Evolutionary conservation across 2,113 vertebrate genomes (phyloP), one percentile per base, ranked within the genome.

Genomic region (Upupa epops): DNA sequence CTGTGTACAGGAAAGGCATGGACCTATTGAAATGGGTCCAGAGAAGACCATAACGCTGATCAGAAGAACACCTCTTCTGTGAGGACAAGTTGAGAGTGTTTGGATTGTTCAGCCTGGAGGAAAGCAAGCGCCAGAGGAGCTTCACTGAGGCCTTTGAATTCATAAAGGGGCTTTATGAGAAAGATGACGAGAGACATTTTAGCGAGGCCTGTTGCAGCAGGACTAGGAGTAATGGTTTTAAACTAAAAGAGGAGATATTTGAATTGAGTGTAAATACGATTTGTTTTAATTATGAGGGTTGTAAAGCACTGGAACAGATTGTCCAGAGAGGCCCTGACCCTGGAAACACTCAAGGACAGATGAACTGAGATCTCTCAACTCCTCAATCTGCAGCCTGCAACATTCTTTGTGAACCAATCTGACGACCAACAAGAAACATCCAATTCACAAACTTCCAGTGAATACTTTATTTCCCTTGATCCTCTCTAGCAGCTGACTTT

Each of bases 41-140:
- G 59, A 8, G 13, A 61, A 14, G 19, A 22, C 6, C 31, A 32
- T 6, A 3, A 36, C 60, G 49, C 49, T 56, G 5, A 21, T 55
- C 0, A 1, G 18, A 49, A 16, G 2, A 11, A 14, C 24, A 32
- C 26, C 22, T 72, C 26, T 4, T 1, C 28, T 56, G 1, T 32
- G 54, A 56, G 20, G 42, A 68, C 25, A 42, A 48, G 31, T 22
- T 68, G 54, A 66, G 48, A 55, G 11, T 32, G 19, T n/a, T 11
- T 65, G 37, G 9, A 3, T 25, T 51, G 54, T 61, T 72, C 54
- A 77, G 25, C 13, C n/a, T 36, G 34, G 13, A 31, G 28, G n/a
- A 72, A 58, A 42, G 46, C 49, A 68, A 9, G 19, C 31, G 45
- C 40, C 1, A 26, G 26, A 13, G 78, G 24, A 49, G n/a, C 13